A percentile compares a stretch with the other conserved stretches of the same genome.
These are phyloP conservation scores for Tortricodes alternella DNA, from an alignment of 2,888 invertebrate genomes.

Conservation along the genomic window DNA sequence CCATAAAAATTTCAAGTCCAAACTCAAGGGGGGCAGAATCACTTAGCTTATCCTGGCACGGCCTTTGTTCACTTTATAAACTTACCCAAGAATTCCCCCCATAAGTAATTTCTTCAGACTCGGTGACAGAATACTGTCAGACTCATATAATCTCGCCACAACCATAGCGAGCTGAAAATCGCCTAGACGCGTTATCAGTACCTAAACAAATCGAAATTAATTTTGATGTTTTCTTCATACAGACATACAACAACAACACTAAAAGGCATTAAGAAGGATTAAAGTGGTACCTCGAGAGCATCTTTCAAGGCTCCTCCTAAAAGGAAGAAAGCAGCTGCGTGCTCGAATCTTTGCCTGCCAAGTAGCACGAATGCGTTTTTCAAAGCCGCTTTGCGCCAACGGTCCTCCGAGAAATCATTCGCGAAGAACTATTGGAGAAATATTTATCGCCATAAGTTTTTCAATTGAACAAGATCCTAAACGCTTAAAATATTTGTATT, in stretches of 20 bases:
- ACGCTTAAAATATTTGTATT: neutral
- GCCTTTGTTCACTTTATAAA: neutral
- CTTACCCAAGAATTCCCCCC: conserved; percentile 89
- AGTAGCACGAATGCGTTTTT: conserved; percentile 99
- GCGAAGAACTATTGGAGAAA: conserved; percentile 88
- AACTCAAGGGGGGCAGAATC: too few relatives aligned
- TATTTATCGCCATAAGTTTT: too few relatives aligned
- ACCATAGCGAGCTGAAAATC: conserved; percentile 98
- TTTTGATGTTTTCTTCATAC: neutral
- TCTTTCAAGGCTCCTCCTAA: conserved; percentile 97
- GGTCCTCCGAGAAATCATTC: conserved; percentile 95
- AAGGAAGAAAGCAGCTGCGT: conserved; percentile 99
- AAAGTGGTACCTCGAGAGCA: conserved; percentile 90
- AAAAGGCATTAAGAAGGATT: neutral
- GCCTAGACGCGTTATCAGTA: conserved; percentile 94
- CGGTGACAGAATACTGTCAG: conserved; percentile 87
- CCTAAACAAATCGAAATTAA: conserved; percentile 66
- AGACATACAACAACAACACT: neutral
- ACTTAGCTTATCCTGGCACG: too few relatives aligned
- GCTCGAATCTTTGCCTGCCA: conserved; percentile 97
- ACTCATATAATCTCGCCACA: conserved; percentile 95
- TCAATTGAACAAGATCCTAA: too few relatives aligned
- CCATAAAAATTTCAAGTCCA: too few relatives aligned
- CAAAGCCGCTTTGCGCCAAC: conserved; percentile 98
- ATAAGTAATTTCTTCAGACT: conserved; percentile 89